These are phyloP conservation scores for Rousettus madagascariensis DNA, from an alignment of 2,797 vertebrate genomes.

Conservation along the genomic window DNA sequence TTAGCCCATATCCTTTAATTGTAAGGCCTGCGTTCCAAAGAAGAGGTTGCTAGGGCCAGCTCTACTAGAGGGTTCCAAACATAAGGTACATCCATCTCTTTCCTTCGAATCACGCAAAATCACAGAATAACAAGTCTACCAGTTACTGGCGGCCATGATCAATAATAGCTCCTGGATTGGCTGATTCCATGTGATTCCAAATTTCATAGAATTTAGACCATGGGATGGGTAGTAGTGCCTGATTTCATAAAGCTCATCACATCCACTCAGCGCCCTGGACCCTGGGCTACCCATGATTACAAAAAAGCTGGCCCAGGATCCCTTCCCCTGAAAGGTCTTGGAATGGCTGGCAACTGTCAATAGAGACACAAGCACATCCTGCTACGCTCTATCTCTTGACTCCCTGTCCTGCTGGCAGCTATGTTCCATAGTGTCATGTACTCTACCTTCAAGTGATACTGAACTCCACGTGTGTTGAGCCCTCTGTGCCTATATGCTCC, in stretches of 20 bases:
- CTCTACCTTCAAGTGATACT: neutral
- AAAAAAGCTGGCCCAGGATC: neutral
- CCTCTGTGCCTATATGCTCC: neutral
- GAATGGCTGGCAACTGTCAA: neutral
- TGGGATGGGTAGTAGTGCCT: neutral
- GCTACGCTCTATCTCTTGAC: neutral
- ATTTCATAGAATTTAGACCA: neutral
- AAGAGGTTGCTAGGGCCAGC: neutral
- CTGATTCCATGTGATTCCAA: neutral
- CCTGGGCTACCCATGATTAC: neutral
- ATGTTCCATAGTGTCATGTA: neutral
- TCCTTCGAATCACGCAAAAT: neutral
- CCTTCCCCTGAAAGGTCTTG: neutral
- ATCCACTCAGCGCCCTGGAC: neutral
- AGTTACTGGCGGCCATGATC: neutral
- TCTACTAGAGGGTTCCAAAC: neutral
- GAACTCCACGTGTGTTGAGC: neutral
- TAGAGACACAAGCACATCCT: neutral
- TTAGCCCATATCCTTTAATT: neutral
- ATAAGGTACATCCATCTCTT: slow-evolving; percentile 12
- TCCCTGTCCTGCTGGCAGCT: neutral
- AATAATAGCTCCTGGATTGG: neutral
- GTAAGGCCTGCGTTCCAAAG: neutral
- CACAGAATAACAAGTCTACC: neutral
- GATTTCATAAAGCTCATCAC: neutral